These are phyloP conservation scores for Pangasius mekongensis DNA, from an alignment of 2,797 vertebrate species.

Conservation along the genomic window DNA sequence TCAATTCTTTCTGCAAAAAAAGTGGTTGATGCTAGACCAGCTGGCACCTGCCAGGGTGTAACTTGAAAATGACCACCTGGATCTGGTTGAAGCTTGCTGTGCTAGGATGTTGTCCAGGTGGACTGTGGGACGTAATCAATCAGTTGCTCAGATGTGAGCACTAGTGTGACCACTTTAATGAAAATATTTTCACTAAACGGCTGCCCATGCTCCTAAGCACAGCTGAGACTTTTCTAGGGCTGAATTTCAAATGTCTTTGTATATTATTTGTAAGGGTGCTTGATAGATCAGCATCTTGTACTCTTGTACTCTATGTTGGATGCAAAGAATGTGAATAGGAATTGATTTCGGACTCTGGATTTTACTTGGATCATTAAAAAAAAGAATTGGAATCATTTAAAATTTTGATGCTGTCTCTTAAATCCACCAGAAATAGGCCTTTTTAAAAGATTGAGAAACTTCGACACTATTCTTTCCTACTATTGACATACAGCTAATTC, in stretches of 20 bases:
- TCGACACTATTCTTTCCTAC: background rate
- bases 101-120: background rate
- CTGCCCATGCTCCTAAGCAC: background rate
- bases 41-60: background rate
- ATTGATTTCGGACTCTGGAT: background rate
- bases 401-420: too few species aligned
- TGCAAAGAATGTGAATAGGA: background rate
- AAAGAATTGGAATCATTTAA: background rate
- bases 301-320: too few species aligned
- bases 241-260: background rate
- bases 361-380: background rate
- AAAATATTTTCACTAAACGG: background rate
- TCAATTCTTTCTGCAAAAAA: background rate
- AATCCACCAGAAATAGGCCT: too few species aligned
- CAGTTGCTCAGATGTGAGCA: background rate
- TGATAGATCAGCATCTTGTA: background rate
- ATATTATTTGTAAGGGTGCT: background rate
- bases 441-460: background rate
- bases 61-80: background rate
- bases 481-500: background rate
- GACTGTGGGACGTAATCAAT: background rate
- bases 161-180: background rate
- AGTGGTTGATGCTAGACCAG: background rate
- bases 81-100: background rate
- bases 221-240: background rate